Percentiles rank a stretch among this genome's conserved stretches.
phyloP scores from a whole-genome alignment of 2,888 invertebrate genomes.

The Ormia ochracea region DNA sequence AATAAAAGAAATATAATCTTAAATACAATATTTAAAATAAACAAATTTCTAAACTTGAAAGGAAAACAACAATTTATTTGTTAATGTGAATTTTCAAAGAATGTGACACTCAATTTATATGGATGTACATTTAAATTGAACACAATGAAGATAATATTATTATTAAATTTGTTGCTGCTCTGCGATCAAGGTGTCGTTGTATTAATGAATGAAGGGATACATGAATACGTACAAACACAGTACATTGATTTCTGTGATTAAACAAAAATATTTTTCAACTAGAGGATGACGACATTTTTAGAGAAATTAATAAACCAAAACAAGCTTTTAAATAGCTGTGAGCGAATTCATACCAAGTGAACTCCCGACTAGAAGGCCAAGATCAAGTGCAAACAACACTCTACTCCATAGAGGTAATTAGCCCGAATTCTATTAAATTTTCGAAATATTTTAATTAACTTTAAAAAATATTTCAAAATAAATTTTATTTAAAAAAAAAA shows the following conservation, averaged over 20 bases:
- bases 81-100: slow-evolving; percentile 12
- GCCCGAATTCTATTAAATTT: no score
- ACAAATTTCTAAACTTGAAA: no score
- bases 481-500: no score
- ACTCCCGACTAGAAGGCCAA: no score
- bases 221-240: background rate
- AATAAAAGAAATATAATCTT: no score
- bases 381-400: no score
- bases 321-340: background rate
- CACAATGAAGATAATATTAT: slow-evolving; percentile 14
- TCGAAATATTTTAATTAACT: no score
- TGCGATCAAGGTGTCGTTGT: background rate
- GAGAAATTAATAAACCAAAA: slow-evolving; percentile 10
- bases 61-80: background rate
- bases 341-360: no score
- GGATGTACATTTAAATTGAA: no score
- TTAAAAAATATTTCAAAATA: no score
- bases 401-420: no score
- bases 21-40: no score
- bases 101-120: background rate
- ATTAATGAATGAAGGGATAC: slow-evolving; percentile 37
- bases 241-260: background rate
- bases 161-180: background rate
- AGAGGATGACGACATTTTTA: slow-evolving; percentile 50
- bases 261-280: background rate